Evolutionary conservation across 2,888 invertebrate genomes (phyloP).

Genomic region (Polydrusus pterygomalis): DNA sequence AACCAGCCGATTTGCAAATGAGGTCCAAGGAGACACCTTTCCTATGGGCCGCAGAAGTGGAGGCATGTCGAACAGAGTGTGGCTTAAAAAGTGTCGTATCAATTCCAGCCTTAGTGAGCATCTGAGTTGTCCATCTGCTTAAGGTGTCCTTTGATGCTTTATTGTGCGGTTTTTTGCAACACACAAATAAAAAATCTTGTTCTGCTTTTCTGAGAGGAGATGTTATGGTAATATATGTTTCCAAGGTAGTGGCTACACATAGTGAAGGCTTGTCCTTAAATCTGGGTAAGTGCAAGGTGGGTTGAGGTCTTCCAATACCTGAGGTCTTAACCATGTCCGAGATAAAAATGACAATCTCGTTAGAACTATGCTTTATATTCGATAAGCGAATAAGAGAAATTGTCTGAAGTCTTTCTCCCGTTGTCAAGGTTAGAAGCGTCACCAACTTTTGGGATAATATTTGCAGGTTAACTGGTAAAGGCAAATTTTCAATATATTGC

Average conservation of each 20-base stretch:
- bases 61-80: conserved; percentile 22
- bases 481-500: conserved; percentile 48
- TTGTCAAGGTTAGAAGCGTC: conserved; percentile 41
- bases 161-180: conserved; percentile 26
- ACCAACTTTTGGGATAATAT: conserved; percentile 41
- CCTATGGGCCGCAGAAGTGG: conserved; percentile 1
- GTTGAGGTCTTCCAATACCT: conserved; percentile 10
- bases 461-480: conserved; percentile 31
- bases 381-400: conserved; percentile 41
- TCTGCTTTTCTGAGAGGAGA: conserved; percentile 3
- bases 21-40: not conserved
- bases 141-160: conserved; percentile 36
- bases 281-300: conserved; percentile 14
- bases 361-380: conserved; percentile 11
- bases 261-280: conserved; percentile 27
- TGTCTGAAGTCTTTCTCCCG: conserved; percentile 48
- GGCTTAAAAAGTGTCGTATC: conserved; percentile 29
- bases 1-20: conserved; percentile 29
- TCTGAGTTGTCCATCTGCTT: conserved; percentile 41
- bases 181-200: conserved; percentile 10
- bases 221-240: conserved; percentile 26
- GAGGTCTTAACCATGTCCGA: not conserved
- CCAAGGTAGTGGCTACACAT: conserved; percentile 26
- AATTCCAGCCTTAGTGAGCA: conserved; percentile 34
- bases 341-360: conserved; percentile 22